These are phyloP conservation scores for Darwinula stevensoni DNA, from an alignment of 2,888 invertebrate genomes.

Conservation along the genomic window DNA sequence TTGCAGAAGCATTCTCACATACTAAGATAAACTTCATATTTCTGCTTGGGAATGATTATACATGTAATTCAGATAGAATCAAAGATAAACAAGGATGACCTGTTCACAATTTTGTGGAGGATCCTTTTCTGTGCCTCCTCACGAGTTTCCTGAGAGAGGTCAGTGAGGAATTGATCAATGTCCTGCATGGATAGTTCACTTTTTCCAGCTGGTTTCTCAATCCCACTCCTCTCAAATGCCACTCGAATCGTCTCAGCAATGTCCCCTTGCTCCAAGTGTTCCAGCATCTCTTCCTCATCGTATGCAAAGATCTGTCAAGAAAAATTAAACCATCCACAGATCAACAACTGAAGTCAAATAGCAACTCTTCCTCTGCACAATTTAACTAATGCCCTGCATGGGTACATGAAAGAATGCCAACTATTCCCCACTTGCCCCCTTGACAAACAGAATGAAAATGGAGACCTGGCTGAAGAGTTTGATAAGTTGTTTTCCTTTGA, in stretches of 20 bases:
- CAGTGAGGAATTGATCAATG: slow-evolving; percentile 35
- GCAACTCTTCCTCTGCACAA: too few relatives aligned
- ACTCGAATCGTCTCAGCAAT: slow-evolving; percentile 52
- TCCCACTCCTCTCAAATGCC: slow-evolving; percentile 35
- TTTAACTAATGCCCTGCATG: too few relatives aligned
- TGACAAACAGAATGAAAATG: too few relatives aligned
- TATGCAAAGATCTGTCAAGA: slow-evolving; percentile 38
- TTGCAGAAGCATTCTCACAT: too few relatives aligned
- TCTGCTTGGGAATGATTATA: too few relatives aligned
- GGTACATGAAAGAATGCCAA: too few relatives aligned
- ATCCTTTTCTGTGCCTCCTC: slow-evolving; percentile 60
- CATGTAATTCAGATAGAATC: slow-evolving; percentile 7
- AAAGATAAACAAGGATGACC: slow-evolving; percentile 13
- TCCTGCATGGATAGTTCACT: slow-evolving; percentile 41
- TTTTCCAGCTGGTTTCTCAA: slow-evolving; percentile 26
- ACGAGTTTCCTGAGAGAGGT: slow-evolving; percentile 39
- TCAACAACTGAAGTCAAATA: too few relatives aligned
- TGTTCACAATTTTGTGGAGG: slow-evolving; percentile 34
- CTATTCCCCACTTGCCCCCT: too few relatives aligned
- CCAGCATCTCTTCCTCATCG: slow-evolving; percentile 47
- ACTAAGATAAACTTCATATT: too few relatives aligned
- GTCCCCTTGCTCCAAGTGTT: slow-evolving; percentile 63
- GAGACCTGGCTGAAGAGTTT: slow-evolving; percentile 45
- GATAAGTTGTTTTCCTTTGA: slow-evolving; percentile 66
- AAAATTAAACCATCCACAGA: too few relatives aligned